Base-by-base conservation (phyloP, 2,888 invertebrate species). In the Coremacera marginata region DNA sequence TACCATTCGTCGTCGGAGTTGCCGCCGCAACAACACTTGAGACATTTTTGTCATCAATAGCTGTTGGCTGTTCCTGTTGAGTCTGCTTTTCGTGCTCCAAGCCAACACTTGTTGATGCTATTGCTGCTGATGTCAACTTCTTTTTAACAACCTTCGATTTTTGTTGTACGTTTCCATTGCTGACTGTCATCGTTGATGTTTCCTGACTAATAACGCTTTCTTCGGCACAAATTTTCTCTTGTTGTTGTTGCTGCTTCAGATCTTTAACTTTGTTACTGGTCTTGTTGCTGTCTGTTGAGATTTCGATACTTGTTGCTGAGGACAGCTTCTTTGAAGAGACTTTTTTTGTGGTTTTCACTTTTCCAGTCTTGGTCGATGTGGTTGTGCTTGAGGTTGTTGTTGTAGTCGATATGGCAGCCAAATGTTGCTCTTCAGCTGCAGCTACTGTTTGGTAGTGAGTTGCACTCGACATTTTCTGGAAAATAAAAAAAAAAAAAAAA, bases 371-470 rank as follows among this genome's bases (percentile, higher is more conserved):
- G 49, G 52, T 51, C 44, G 75, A 52, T 16, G 75, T 51, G 9
- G 49, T 57, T 62, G 76, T 73, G 31, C 60, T 51, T 5, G 70
- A 52, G 27, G 75, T 63, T 57, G 68, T 68, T 8, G 70, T 63
- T 51, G 49, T 67, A 5, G 70, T 63, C 1, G 80, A 79, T 44
- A 81, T 34, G 16, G 71, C 62, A 34, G 70, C 79, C 60, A 84
- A 80, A 62, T 84, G 82, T 5, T 84, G 82, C 62, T 84, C 84
- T 27, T 84, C 84, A n/a, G 81, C 79, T 55, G 65, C 81, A n/a
- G 68, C 65, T 31, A 77, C 37, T 5, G 72, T 73, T 52, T 73
- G 73, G 14, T 70, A 74, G 25, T 74, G 67, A 19, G 55, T 37
- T 22, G 34, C 74, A n/a, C 55, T 55, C 7, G 74, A 74, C 74